Conservation (phyloP, 2,113 vertebrate species). For the Raja brachyura region DNA sequence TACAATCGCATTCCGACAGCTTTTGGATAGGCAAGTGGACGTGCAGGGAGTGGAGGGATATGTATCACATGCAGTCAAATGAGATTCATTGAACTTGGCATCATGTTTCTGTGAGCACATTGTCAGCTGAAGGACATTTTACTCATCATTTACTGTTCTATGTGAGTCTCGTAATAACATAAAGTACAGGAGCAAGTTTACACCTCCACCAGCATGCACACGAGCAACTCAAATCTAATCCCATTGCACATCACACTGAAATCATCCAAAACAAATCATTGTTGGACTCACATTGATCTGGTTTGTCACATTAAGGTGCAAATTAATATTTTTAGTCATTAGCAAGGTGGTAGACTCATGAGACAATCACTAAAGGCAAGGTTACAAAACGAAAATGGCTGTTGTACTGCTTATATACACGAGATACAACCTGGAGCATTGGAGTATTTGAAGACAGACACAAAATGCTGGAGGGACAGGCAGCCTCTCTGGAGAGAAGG, state of each 20-base stretch:
- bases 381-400: background rate
- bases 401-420: background rate
- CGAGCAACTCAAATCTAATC: background rate
- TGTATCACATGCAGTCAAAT: no score
- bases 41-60: no score
- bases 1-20: no score
- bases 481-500: no score
- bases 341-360: background rate
- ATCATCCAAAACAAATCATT: background rate
- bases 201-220: background rate
- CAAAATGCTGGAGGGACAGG: no score
- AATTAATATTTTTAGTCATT: background rate
- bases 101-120: no score
- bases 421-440: background rate
- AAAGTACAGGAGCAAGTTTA: background rate
- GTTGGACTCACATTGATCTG: background rate
- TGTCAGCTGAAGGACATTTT: no score
- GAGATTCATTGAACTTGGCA: no score
- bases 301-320: background rate
- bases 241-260: background rate
- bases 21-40: no score
- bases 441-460: no score
- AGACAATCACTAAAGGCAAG: background rate
- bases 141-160: no score
- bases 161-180: no score